Conservation (phyloP, 1,140 invertebrate genomes). For the Brachionus rubens region DNA sequence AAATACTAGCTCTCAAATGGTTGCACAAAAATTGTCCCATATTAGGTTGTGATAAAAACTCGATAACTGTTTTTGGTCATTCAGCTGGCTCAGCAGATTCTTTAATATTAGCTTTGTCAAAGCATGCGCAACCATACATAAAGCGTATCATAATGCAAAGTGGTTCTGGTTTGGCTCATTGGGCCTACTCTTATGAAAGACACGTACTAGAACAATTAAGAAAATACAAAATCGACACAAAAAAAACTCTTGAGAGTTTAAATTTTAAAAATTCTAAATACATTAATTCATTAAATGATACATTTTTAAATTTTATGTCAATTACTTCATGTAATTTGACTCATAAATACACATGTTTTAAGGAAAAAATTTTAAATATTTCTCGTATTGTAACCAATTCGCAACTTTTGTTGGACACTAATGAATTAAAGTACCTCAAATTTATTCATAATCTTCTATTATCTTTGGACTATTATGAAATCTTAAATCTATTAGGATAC, state of each 20-base stretch:
- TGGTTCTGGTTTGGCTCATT: conserved; percentile 28
- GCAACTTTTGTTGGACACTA: too few relatives aligned
- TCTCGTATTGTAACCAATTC: not conserved
- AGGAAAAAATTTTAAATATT: not conserved
- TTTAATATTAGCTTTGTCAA: not conserved
- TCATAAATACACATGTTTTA: not conserved
- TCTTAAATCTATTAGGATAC: not conserved
- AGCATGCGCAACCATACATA: not conserved
- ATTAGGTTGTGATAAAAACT: conserved; percentile 52
- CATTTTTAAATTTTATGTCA: conserved; percentile 15
- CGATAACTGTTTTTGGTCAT: conserved; percentile 54
- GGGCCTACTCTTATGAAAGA: conserved; percentile 10
- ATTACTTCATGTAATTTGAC: conserved; percentile 23
- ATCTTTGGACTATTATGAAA: not conserved
- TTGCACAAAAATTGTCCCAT: conserved; percentile 58
- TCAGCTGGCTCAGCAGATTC: conserved; percentile 50
- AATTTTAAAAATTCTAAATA: conserved; percentile 1
- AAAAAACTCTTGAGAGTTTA: not conserved
- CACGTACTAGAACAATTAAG: conserved; percentile 13
- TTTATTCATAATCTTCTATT: not conserved
- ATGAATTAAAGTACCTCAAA: not conserved
- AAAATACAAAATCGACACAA: not conserved
- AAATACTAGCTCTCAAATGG: conserved; percentile 66
- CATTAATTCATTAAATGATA: conserved; percentile 21
- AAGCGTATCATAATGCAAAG: conserved; percentile 42